Conservation (phyloP, 2,797 vertebrate species). For the Cuniculus paca region DNA sequence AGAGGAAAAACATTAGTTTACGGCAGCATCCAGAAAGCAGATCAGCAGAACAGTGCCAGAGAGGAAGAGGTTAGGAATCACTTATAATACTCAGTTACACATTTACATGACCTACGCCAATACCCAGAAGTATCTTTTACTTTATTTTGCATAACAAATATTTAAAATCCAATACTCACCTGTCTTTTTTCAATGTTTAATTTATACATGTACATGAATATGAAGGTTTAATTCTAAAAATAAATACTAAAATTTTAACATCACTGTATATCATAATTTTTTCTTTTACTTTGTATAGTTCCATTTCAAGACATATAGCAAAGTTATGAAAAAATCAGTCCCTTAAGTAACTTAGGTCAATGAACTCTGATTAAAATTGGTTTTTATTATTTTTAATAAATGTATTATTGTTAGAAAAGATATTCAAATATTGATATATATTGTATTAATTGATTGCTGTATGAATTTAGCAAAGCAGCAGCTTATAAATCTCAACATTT, state of each 20-base stretch:
- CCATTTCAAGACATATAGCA: neutral
- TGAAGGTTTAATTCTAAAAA: neutral
- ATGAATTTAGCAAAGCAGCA: neutral
- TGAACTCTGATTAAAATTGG: neutral
- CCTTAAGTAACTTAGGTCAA: neutral
- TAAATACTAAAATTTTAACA: neutral
- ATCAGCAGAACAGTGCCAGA: neutral
- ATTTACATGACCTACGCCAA: neutral
- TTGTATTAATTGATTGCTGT: neutral
- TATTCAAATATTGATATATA: neutral
- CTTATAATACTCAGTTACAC: neutral
- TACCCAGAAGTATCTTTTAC: neutral
- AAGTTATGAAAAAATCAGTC: neutral
- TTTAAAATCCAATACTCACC: neutral
- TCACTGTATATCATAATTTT: neutral
- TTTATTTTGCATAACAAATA: neutral
- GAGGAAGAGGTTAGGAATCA: neutral
- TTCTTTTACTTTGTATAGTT: neutral
- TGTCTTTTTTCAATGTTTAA: neutral
- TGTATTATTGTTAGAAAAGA: neutral
- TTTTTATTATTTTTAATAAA: neutral
- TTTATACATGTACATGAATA: neutral
- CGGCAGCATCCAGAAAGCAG: neutral
- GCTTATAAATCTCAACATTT: neutral
- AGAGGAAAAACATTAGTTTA: neutral